Base-by-base conservation (phyloP, 2,113 vertebrate genomes). In the Mustela nigripes region DNA sequence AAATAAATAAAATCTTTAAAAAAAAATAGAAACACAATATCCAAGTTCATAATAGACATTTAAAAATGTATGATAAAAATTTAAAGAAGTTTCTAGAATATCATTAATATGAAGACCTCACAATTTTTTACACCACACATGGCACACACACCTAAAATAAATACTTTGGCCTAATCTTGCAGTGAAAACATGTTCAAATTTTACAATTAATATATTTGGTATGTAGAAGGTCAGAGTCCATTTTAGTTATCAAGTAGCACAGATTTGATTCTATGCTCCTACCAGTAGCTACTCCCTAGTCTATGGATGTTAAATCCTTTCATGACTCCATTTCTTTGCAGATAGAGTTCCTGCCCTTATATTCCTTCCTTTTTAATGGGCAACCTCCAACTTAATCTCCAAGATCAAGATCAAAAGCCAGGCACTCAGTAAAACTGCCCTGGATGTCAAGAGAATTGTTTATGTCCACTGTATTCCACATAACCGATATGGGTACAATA, bases 141-240 rank as follows among this genome's bases (percentile, higher is more conserved):
- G 65, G 22, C 1, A 58, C 11, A 50, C 22, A 76, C 10, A 53
- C 7, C 73, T 11, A 81, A 85, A 76, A 76, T 15, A 65, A 58
- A 39, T 69, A 50, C 1, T 53, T 93, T n/a, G 14, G 81, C 42
- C n/a, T 63, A 19, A 50, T 48, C 84, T 96, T 76, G 56, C 36
- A 94, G 7, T 92, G 28, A 42, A 69, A 89, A 45, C 8, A 63
- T 36, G 81, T 76, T 89, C 8, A 88, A 88, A 88, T 95, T 88
- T 28, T 58, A 80, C 8, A 71, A 94, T 92, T 73, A 90, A 79
- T 63, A 39, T 28, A 31, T 80, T 91, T 87, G 39, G 24, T 28
- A 12, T 39, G 4, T 79, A 48, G 11, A 81, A n/a, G 82, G 36
- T 73, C 22, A 96, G 11, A 83, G 76, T 10, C 80, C 31, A 69